phyloP scores from a whole-genome alignment of 2,888 invertebrate genomes.

The Monopis laevigella region DNA sequence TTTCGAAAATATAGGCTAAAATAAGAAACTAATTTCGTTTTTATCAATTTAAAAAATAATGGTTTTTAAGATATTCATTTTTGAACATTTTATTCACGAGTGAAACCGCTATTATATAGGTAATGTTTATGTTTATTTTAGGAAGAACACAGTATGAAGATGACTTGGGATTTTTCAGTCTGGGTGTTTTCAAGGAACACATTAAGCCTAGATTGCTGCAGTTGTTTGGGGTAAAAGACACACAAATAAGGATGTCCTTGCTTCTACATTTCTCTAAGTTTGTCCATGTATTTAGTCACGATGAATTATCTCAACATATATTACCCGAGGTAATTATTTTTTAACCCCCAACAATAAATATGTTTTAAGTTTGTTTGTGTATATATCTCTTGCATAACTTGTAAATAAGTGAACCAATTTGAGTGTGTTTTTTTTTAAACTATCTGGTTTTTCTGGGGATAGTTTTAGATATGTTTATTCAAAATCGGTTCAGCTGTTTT shows the following conservation, averaged over 20 bases:
- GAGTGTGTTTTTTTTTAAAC: too few species aligned
- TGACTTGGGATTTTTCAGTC: slow-evolving; percentile 71
- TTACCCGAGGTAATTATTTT: slow-evolving; percentile 78
- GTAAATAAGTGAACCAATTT: too few species aligned
- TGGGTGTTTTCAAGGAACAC: slow-evolving; percentile 74
- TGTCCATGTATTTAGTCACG: slow-evolving; percentile 76
- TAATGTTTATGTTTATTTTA: slow-evolving; percentile 26
- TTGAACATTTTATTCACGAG: too few species aligned
- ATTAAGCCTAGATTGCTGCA: slow-evolving; percentile 81
- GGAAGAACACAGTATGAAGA: slow-evolving; percentile 48
- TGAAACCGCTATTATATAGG: background rate
- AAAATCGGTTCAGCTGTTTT: too few species aligned
- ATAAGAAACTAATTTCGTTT: too few species aligned
- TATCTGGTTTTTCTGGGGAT: too few species aligned
- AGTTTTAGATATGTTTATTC: too few species aligned
- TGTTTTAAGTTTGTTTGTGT: background rate
- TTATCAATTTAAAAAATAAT: too few species aligned
- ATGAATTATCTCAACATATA: slow-evolving; percentile 79
- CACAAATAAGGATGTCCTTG: slow-evolving; percentile 78
- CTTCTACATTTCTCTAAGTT: slow-evolving; percentile 82
- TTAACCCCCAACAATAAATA: background rate
- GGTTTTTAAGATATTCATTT: too few species aligned
- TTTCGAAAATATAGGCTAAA: too few species aligned
- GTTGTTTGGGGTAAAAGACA: slow-evolving; percentile 86
- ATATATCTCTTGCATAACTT: too few species aligned